Base-by-base conservation (phyloP, 2,113 vertebrate species). In the Platysteira castanea region DNA sequence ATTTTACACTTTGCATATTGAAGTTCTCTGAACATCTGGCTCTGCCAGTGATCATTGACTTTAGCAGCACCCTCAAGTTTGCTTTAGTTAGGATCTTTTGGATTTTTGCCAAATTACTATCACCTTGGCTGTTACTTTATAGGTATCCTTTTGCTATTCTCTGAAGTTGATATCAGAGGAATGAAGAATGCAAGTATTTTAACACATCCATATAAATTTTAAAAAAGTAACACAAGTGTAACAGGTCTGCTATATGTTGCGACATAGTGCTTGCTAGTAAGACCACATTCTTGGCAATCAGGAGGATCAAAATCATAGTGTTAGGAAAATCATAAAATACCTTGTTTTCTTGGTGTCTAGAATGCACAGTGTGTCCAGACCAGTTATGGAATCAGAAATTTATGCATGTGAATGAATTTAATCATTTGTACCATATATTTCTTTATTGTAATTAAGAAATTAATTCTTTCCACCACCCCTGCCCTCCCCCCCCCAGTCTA, bases 111-210 rank as follows among this genome's bases (percentile, higher is more conserved):
- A 56, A 71, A 90, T 16, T 59, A 20, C 41, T 78, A 4, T 50
- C 26, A 57, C 11, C 46, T 70, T 71, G 76, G 59, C 56, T 95
- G 84, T 94, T 65, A 57, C 13, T 54, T 96, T 42, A n/a, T 70
- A 31, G 24, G 11, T 82, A 27, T 59, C 11, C 33, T 75, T 90
- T 78, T 61, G 13, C n/a, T 47, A 75, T 92, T 91, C 79, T 86
- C 85, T 63, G 87, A 95, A 95, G 56, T 70, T 60, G 31, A 3
- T 86, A 71, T 81, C 49, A 80, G 67, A 94, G 71, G 54, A 91
- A 65, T 57, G 63, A 96, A 95, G 42, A 91, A 94, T 69, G 26
- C 67, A 87, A 95, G 30, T 82, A 67, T 86, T 81, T 63, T 70
- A 82, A 90, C 10, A 90, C 19, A 69, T 91, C 91, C 10, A 7